These are phyloP conservation scores for Platanista minor DNA, from an alignment of 2,113 vertebrate genomes.

Conservation along the genomic window DNA sequence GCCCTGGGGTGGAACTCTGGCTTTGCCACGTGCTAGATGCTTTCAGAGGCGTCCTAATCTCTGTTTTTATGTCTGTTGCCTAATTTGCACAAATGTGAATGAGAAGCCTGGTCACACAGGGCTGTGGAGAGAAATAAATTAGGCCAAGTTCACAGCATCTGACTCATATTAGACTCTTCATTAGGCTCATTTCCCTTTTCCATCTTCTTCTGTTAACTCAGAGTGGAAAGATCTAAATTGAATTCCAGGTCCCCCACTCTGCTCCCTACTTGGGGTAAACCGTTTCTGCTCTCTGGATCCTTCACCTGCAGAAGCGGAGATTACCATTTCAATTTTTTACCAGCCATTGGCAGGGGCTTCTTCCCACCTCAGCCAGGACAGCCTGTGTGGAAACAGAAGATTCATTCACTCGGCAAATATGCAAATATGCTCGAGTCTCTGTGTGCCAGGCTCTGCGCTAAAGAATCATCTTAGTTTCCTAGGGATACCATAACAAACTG, in stretches of 20 bases:
- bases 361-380: not conserved
- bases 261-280: not conserved
- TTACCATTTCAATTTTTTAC: not conserved
- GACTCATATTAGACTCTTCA: not conserved
- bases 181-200: not conserved
- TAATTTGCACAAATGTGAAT: not conserved
- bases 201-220: not conserved
- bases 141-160: not conserved
- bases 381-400: too few relatives aligned
- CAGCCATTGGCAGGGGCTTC: not conserved
- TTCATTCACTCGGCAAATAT: too few relatives aligned
- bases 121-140: not conserved
- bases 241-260: not conserved
- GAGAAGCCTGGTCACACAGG: not conserved
- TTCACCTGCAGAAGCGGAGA: not conserved
- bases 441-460: fast-evolving
- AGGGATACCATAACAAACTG: not conserved
- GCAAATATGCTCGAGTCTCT: not conserved
- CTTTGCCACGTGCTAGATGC: not conserved
- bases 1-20: not conserved
- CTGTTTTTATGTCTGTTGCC: not conserved
- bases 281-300: not conserved
- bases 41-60: not conserved
- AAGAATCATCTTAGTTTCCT: not conserved
- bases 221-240: not conserved